A percentile compares a stretch with the other conserved stretches of the same genome.
Conservation (phyloP, 2,113 vertebrate species). For the Amblyopsis rosae region DNA sequence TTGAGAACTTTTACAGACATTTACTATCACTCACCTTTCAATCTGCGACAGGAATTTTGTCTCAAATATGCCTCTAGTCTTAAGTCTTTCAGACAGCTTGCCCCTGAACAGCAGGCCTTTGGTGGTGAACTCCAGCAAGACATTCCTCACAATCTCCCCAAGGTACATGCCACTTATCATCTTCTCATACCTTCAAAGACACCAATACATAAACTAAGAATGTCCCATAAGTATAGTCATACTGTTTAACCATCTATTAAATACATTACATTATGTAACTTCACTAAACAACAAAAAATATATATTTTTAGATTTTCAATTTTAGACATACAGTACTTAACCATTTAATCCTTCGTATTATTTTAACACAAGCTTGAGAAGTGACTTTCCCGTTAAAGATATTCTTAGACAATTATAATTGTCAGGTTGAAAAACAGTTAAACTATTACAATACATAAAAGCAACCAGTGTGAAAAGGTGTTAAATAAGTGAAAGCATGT, state of each 20-base stretch:
- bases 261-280: too few species aligned
- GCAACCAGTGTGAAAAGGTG: too few species aligned
- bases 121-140: slow-evolving; percentile 89
- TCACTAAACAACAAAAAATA: too few species aligned
- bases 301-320: too few species aligned
- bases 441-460: too few species aligned
- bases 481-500: too few species aligned
- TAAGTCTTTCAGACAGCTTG: slow-evolving; percentile 90
- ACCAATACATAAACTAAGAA: slow-evolving; percentile 14
- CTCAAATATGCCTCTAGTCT: slow-evolving; percentile 92
- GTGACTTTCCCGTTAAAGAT: too few species aligned
- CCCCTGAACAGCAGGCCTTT: slow-evolving; percentile 92
- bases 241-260: too few species aligned
- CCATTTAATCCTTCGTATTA: too few species aligned
- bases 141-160: slow-evolving; percentile 93
- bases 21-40: slow-evolving; percentile 80
- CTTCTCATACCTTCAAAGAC: slow-evolving; percentile 88
- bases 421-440: too few species aligned
- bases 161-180: slow-evolving; percentile 99
- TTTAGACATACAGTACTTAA: not conserved
- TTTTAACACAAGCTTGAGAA: too few species aligned
- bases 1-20: not conserved
- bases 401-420: too few species aligned
- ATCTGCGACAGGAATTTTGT: slow-evolving; percentile 98
- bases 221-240: not conserved